Conservation (phyloP, 2,797 vertebrate genomes). For the Coregonus sp. region DNA sequence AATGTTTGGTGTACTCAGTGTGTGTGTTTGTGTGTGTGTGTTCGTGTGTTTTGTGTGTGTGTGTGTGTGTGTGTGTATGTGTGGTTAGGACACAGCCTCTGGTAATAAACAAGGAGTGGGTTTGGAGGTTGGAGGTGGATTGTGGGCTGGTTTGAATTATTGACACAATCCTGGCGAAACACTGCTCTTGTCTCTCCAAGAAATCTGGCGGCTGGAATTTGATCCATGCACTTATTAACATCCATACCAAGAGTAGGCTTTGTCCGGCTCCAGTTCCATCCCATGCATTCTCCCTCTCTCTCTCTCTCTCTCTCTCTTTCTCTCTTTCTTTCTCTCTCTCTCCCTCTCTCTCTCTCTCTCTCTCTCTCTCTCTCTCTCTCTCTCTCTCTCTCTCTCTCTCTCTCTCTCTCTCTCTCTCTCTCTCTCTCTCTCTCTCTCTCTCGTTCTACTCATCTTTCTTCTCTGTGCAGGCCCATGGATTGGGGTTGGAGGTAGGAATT, state of each 20-base stretch:
- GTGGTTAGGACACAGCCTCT: conserved; percentile 31
- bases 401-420: too few species aligned
- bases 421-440: too few species aligned
- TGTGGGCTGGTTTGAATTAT: conserved; percentile 67
- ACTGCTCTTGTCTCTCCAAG: conserved; percentile 52
- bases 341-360: background rate
- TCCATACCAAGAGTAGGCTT: conserved; percentile 50
- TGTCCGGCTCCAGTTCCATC: conserved; percentile 25
- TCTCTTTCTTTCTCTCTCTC: background rate
- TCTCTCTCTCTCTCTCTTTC: background rate
- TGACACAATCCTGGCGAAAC: conserved; percentile 72
- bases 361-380: background rate
- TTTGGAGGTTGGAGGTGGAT: conserved; percentile 62
- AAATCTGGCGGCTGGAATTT: conserved; percentile 64
- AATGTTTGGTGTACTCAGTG: conserved; percentile 22
- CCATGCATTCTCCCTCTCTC: background rate
- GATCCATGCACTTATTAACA: conserved; percentile 50
- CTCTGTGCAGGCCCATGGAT: too few species aligned
- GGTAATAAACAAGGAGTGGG: conserved; percentile 63
- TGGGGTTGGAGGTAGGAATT: background rate
- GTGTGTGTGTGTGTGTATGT: conserved; percentile 30
- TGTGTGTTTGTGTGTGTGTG: conserved; percentile 49
- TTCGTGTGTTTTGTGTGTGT: conserved; percentile 21
- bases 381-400: conserved; percentile 1
- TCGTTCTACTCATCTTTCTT: background rate